Percentiles rank a stretch among this genome's conserved stretches.
Conservation (phyloP, 30 jellyfish, hydroid and myxozoan species). For the Pseudorhiza aurosa region DNA sequence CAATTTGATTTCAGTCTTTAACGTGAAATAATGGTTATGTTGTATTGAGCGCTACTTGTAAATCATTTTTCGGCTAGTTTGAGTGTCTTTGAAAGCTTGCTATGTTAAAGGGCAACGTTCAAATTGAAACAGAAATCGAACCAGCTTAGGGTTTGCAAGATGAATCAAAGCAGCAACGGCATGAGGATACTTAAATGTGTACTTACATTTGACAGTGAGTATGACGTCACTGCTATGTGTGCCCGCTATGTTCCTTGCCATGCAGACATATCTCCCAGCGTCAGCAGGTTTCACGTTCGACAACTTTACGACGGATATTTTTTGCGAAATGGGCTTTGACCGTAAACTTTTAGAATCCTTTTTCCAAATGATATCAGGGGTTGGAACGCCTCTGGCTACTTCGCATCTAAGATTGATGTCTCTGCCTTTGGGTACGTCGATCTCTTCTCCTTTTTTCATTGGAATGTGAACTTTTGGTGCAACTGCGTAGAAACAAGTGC, state of each 20-base stretch:
- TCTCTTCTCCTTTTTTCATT: slow-evolving; percentile 11
- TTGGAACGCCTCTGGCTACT: slow-evolving; percentile 33
- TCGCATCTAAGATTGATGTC: slow-evolving; percentile 3
- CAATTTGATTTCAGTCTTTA: no score
- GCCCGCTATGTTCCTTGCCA: slow-evolving; percentile 51
- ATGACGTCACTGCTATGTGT: not conserved
- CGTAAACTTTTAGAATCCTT: not conserved
- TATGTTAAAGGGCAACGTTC: no score
- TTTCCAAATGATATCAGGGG: slow-evolving; percentile 18
- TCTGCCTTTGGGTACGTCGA: slow-evolving; percentile 44
- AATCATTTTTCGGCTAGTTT: no score
- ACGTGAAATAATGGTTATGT: no score
- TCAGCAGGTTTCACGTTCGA: slow-evolving; percentile 35
- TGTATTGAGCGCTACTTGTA: no score
- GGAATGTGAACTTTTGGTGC: slow-evolving; percentile 30
- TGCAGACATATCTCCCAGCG: slow-evolving; percentile 60
- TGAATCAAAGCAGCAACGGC: no score
- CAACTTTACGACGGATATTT: not conserved
- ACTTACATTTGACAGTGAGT: slow-evolving; percentile 48
- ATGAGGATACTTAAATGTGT: not conserved
- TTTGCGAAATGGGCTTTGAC: not conserved
- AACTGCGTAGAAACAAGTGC: slow-evolving; percentile 9
- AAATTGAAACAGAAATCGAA: no score
- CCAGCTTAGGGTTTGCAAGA: no score
- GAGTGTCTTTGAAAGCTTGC: no score